Evolutionary conservation across 2,797 vertebrate species (phyloP).

Genomic region (Trachops cirrhosus): DNA sequence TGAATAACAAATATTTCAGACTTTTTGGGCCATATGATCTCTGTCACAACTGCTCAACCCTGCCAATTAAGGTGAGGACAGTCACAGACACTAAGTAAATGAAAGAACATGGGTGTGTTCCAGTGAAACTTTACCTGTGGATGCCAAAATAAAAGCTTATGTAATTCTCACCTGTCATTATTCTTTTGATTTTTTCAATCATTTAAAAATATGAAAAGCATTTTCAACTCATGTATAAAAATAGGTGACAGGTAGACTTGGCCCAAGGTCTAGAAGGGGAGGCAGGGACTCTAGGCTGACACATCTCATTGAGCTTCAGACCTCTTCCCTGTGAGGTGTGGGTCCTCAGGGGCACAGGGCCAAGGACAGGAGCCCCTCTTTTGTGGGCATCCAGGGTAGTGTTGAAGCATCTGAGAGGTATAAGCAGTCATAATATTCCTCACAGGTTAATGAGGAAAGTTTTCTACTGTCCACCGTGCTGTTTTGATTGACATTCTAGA

Average conservation of each 20-base stretch:
- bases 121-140: not conserved
- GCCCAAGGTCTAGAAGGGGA: not conserved
- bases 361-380: not conserved
- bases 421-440: fast-evolving
- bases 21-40: fast-evolving
- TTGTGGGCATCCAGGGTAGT: not conserved
- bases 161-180: not conserved
- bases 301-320: not conserved
- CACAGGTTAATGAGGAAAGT: not conserved
- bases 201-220: not conserved
- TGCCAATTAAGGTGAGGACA: fast-evolving
- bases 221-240: not conserved
- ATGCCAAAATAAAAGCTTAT: not conserved
- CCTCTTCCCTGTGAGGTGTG: not conserved
- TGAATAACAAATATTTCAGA: not conserved
- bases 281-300: not conserved
- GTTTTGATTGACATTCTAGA: not conserved
- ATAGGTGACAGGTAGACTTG: not conserved
- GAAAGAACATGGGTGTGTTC: not conserved
- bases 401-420: not conserved
- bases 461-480: not conserved
- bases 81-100: fast-evolving
- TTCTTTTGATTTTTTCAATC: not conserved
- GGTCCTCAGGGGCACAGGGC: not conserved
- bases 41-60: not conserved